Conservation (phyloP, 2,888 invertebrate species). For the Drosophila quinaria region DNA sequence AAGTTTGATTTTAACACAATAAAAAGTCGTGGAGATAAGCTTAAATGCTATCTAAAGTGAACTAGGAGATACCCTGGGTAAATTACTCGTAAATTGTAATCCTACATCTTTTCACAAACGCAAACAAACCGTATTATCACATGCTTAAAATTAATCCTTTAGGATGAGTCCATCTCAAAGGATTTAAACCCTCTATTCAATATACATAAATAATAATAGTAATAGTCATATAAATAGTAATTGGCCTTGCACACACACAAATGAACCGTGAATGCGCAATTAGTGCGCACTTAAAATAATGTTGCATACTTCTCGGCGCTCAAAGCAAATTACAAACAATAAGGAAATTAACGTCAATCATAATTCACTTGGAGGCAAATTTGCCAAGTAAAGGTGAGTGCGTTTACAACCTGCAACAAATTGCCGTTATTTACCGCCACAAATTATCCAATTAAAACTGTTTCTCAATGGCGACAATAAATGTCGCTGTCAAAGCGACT, state of each 20-base stretch:
- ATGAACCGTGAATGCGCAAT: not conserved
- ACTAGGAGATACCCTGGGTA: not conserved
- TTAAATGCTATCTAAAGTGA: not conserved
- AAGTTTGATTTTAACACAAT: not conserved
- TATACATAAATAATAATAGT: not conserved
- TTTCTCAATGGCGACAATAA: not conserved
- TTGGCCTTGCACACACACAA: not conserved
- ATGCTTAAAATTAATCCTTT: not conserved
- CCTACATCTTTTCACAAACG: too few species aligned
- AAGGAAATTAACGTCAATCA: conserved; percentile 45
- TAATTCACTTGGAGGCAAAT: conserved; percentile 11
- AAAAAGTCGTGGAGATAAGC: not conserved
- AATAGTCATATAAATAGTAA: not conserved
- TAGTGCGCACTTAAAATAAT: conserved; percentile 18
- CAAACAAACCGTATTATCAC: not conserved
- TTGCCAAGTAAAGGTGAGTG: not conserved
- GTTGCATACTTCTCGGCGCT: conserved; percentile 39
- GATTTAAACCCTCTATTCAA: not conserved
- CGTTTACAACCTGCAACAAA: conserved; percentile 25
- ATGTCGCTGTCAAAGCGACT: not conserved
- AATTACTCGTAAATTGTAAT: too few species aligned
- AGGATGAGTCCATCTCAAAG: too few species aligned
- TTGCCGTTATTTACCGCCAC: conserved; percentile 38
- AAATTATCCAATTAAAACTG: conserved; percentile 41
- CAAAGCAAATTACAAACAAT: conserved; percentile 27